A percentile compares a stretch with the other conserved stretches of the same genome.
phyloP scores from a whole-genome alignment of 2,113 vertebrate genomes.

The Melospiza melodia region DNA sequence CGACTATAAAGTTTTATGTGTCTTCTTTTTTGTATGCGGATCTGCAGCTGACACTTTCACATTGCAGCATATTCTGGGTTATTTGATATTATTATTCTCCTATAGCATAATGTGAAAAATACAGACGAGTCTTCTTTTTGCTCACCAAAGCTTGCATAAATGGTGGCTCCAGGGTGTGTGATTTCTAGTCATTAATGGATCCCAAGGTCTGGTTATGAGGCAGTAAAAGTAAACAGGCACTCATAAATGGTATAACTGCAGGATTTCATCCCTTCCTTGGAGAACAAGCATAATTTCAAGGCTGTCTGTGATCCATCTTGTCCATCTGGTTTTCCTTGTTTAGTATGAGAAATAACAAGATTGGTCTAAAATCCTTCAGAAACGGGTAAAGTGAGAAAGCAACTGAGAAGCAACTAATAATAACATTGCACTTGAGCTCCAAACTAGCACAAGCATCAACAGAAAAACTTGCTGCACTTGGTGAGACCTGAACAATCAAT shows the following conservation, averaged over 20 bases:
- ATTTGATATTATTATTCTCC: not conserved
- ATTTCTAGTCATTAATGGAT: constrained; percentile 5
- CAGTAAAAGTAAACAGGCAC: not conserved
- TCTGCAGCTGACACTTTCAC: not conserved
- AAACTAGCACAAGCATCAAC: not conserved
- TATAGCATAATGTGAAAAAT: not conserved
- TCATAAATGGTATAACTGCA: not conserved
- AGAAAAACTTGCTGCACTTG: not conserved
- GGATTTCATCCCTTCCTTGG: not conserved
- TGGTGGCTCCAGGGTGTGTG: not conserved
- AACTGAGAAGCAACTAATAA: not conserved
- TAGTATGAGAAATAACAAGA: not conserved
- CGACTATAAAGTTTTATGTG: not conserved
- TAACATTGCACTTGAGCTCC: not conserved
- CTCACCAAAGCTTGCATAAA: not conserved
- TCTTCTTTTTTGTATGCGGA: not conserved
- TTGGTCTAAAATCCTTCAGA: not conserved
- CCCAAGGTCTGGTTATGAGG: not conserved
- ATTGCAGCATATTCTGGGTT: not conserved
- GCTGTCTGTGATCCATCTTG: not conserved
- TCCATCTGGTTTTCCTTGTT: constrained; percentile 2
- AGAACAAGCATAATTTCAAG: not conserved
- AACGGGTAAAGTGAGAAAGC: not conserved
- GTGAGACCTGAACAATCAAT: not conserved
- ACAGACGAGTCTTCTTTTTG: not conserved